A percentile compares a stretch with the other conserved stretches of the same genome.
Conservation (phyloP, 2,113 vertebrate genomes). For the Capra hircus region DNA sequence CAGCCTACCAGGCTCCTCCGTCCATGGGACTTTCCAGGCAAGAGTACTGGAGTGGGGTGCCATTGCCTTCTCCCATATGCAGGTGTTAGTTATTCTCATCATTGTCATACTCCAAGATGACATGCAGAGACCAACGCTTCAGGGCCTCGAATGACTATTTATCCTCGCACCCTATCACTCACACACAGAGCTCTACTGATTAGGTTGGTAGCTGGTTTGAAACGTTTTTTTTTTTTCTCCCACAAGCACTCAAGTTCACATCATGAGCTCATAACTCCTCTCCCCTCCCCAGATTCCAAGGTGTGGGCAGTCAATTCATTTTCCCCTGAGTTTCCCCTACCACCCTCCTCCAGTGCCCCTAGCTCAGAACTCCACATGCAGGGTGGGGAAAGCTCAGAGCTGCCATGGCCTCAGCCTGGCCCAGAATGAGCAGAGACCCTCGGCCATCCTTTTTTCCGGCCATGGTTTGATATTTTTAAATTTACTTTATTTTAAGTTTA, state of each 20-base stretch:
- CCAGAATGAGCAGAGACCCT: neutral
- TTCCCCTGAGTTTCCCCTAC: neutral
- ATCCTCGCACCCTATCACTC: neutral
- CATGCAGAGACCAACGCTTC: neutral
- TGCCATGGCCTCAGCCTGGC: neutral
- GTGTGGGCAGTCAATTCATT: neutral
- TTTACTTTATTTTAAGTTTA: neutral
- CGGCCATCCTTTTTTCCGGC: neutral
- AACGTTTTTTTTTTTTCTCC: neutral
- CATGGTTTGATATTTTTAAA: neutral
- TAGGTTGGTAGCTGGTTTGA: neutral
- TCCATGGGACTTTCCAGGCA: no score
- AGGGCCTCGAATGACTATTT: neutral
- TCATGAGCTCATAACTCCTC: no score
- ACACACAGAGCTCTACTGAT: neutral
- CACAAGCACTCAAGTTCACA: neutral
- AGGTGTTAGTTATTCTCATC: neutral
- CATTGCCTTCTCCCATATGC: neutral
- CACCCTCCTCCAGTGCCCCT: neutral
- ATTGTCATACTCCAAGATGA: neutral
- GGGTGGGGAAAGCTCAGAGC: neutral
- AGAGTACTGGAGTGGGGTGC: no score
- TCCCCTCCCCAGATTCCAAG: neutral
- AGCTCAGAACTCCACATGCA: neutral
- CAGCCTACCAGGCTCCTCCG: no score